Percentiles rank a stretch among this genome's conserved stretches.
Evolutionary conservation across 2,113 vertebrate species (phyloP).

Genomic region (Spermophilus dauricus): DNA sequence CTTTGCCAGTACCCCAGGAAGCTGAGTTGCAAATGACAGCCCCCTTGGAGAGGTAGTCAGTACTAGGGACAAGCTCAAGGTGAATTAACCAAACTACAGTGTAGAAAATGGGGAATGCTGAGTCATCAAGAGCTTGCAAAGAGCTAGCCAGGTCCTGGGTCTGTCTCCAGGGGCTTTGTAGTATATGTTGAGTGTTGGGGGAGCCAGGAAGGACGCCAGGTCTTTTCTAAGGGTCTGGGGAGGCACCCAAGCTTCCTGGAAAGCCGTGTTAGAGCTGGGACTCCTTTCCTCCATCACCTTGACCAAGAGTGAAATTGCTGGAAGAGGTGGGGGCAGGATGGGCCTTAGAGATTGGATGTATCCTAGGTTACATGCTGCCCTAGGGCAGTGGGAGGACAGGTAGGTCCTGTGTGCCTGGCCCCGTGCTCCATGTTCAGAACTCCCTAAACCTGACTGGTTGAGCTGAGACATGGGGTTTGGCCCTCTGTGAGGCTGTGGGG

Average conservation of each 20-base stretch:
- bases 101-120: too few species aligned
- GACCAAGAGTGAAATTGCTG: neutral
- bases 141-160: neutral
- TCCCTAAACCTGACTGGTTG: neutral
- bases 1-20: neutral
- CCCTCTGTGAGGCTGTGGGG: neutral
- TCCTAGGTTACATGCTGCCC: neutral
- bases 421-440: too few species aligned
- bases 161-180: neutral
- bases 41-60: neutral
- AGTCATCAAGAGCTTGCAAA: neutral
- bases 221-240: neutral
- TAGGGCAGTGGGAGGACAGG: neutral
- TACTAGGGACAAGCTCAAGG: neutral
- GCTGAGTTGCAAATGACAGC: neutral
- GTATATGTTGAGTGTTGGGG: too few species aligned
- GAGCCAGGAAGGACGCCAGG: neutral
- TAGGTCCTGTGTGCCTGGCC: too few species aligned
- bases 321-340: neutral
- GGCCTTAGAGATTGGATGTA: too few species aligned
- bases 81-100: neutral
- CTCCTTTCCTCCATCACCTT: neutral
- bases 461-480: neutral
- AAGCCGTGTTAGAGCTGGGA: neutral
- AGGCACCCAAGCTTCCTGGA: neutral